These are phyloP conservation scores for Meta bourneti DNA, from an alignment of 2,888 invertebrate genomes.

Conservation along the genomic window DNA sequence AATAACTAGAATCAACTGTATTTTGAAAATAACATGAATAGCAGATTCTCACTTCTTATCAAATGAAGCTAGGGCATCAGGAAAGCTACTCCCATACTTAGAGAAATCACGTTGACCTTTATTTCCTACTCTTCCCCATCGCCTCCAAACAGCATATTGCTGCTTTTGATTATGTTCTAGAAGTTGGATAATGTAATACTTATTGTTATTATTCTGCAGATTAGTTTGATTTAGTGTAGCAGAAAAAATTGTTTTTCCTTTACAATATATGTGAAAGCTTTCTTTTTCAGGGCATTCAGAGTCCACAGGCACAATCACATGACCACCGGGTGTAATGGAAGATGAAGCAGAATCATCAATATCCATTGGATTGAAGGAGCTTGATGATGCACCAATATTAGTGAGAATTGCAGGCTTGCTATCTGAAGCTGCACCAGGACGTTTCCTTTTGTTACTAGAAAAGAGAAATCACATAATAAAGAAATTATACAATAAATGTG, in stretches of 20 bases:
- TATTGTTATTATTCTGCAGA: conserved; percentile 83
- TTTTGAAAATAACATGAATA: too few species aligned
- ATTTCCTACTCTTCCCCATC: conserved; percentile 84
- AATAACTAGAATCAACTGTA: too few species aligned
- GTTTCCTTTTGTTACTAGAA: conserved; percentile 21
- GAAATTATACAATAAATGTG: too few species aligned
- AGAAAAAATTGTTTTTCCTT: conserved; percentile 81
- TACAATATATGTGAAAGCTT: conserved; percentile 70
- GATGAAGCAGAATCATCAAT: neutral
- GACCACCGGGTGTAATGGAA: neutral
- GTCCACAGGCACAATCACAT: conserved; percentile 60
- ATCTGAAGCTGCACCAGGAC: neutral
- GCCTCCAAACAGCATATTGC: conserved; percentile 82
- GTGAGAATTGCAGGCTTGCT: neutral
- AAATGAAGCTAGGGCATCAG: conserved; percentile 82
- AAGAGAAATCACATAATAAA: neutral
- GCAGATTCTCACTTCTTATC: conserved; percentile 81
- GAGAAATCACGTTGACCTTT: conserved; percentile 81
- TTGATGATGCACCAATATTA: conserved; percentile 1
- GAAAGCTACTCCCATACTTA: conserved; percentile 81
- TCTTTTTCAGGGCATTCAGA: conserved; percentile 56
- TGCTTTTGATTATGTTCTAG: conserved; percentile 81
- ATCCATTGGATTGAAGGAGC: conserved; percentile 19
- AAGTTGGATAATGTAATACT: conserved; percentile 83
- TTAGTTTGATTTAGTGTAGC: conserved; percentile 83